Percentiles rank a stretch among this genome's conserved stretches.
Conservation (phyloP, 2,797 vertebrate genomes). For the Rhinoraja longicauda region DNA sequence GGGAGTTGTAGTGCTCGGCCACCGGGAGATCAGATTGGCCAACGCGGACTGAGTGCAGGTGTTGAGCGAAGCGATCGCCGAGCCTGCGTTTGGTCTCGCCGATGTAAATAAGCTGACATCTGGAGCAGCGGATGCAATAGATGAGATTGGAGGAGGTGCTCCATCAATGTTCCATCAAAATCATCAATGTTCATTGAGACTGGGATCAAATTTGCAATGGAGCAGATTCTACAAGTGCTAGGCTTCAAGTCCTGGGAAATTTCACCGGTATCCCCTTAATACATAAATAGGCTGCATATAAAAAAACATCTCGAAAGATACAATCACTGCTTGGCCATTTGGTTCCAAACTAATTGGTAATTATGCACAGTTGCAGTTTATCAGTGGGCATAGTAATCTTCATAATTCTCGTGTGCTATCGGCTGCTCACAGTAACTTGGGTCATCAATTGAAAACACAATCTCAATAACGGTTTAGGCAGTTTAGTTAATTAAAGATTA, state of each 20-base stretch:
- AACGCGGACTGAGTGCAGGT: no score
- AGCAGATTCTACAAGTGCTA: neutral
- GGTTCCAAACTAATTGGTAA: neutral
- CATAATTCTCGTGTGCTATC: constrained; percentile 4
- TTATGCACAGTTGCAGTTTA: neutral
- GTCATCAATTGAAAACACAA: constrained; percentile 1
- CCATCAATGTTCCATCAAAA: no score
- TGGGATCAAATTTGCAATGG: no score
- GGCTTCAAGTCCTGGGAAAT: neutral
- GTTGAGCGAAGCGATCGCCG: no score
- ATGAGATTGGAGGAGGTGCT: no score
- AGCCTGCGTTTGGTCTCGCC: no score
- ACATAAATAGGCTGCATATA: neutral
- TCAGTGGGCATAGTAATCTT: neutral
- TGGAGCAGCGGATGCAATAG: no score
- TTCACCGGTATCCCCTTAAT: neutral
- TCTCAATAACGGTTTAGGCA: neutral
- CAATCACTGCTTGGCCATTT: neutral
- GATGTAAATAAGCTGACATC: no score
- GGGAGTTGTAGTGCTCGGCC: no score
- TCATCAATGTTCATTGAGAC: no score
- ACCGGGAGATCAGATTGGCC: no score
- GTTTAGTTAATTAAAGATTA: no score
- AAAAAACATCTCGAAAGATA: neutral
- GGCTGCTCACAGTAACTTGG: neutral